These are phyloP conservation scores for Ips nitidus DNA, from an alignment of 1,140 invertebrate genomes.

Conservation along the genomic window DNA sequence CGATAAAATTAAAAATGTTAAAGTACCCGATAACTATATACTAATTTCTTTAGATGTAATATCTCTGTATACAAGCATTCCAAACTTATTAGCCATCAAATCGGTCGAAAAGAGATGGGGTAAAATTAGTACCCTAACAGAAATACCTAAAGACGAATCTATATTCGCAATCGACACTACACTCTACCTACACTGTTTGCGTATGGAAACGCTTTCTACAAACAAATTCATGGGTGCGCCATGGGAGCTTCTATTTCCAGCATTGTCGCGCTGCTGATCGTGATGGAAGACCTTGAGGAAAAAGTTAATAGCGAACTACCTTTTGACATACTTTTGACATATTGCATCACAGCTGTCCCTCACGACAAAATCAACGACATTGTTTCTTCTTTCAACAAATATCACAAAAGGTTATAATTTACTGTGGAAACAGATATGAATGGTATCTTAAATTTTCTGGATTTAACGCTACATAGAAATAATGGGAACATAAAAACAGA, in stretches of 20 bases:
- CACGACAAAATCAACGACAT: background rate
- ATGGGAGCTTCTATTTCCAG: conserved; percentile 26
- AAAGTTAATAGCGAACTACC: background rate
- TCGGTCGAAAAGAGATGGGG: conserved; percentile 2
- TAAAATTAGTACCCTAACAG: conserved; percentile 7
- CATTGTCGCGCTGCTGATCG: conserved; percentile 14
- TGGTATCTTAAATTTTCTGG: background rate
- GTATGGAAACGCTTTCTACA: conserved; percentile 12
- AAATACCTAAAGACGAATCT: conserved; percentile 15
- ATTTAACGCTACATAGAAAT: background rate
- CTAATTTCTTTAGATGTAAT: conserved; percentile 19
- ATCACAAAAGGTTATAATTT: conserved; percentile 3
- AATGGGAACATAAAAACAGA: background rate
- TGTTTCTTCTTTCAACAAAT: background rate
- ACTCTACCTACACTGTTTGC: conserved; percentile 2
- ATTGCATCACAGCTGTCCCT: background rate
- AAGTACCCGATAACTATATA: conserved; percentile 14
- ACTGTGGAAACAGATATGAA: background rate
- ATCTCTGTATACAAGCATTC: conserved; percentile 20
- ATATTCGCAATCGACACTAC: background rate
- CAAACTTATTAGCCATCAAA: conserved; percentile 2
- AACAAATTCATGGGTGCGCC: conserved; percentile 23
- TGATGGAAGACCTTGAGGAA: conserved; percentile 14
- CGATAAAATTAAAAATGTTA: conserved; percentile 11
- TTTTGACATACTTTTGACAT: background rate